Base-by-base conservation (phyloP, 2,113 vertebrate species). In the Dromaius novaehollandiae region DNA sequence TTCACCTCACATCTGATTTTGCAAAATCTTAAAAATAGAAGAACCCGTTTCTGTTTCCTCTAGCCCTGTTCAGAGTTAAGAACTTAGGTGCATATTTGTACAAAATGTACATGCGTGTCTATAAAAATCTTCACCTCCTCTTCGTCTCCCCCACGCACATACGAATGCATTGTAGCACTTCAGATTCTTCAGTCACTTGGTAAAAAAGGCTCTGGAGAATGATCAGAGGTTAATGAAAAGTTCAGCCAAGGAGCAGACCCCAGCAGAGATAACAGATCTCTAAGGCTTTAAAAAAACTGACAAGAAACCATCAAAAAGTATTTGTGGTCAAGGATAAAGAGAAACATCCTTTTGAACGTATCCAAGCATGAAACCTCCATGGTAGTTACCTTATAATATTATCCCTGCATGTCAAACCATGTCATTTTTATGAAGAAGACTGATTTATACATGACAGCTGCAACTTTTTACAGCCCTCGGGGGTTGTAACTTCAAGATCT, bases 341-440 rank as follows among this genome's bases (percentile, higher is more conserved):
- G 96, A 95, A 95, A 94, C 95, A 95, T 94, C 87, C 89, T 95
- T 97, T 81, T 97, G 91, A 97, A 95, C 93, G 93, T 50, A 95
- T 19, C 79, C 82, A 91, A 96, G 94, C 93, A 94, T 86, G 93
- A 95, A 97, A 86, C 87, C 94, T 94, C 97, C 50, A 32, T 32
- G 60, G 95, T 93, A 96, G 96, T 85, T 95, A 89, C 94, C 89
- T 91, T 90, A 74, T 80, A 81, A 80, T 86, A 70, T 88, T 95
- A 89, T 93, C 93, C 79, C 28, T 91, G 73, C 76, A 6, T 64
- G 93, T 96, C 97, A 94, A 92, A 55, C 87, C 46, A 1, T 93
- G 91, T 88, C 85, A 91, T 95, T 95, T 95, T 93, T 95, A 95
- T 89, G 94, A 93, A 86, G 78, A 64, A 53, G 89, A 81, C 79